Percentiles rank a stretch among this genome's conserved stretches.
Conservation (phyloP, 2,797 vertebrate species). For the Xerus rutilus region DNA sequence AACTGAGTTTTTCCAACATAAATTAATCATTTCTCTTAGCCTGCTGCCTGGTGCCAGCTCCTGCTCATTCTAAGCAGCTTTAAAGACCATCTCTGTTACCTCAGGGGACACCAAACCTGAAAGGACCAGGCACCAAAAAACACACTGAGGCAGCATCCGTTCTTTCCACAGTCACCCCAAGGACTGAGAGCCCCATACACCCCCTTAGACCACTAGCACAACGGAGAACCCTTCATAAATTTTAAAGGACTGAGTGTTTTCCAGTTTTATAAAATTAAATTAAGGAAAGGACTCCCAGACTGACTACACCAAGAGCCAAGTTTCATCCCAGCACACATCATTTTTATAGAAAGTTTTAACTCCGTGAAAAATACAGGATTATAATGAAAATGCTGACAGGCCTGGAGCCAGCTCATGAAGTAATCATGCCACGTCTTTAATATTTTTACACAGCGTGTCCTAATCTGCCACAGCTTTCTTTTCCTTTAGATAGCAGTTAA, state of each 20-base stretch:
- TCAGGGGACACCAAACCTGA: neutral
- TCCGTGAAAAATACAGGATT: conserved; percentile 63
- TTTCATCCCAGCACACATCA: conserved; percentile 82
- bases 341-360: conserved; percentile 79
- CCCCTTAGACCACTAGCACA: neutral
- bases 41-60: conserved; percentile 56
- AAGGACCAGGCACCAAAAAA: neutral
- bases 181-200: neutral
- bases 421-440: conserved; percentile 66
- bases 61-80: neutral
- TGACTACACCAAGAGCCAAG: conserved; percentile 75
- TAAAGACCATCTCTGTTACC: conserved; percentile 24
- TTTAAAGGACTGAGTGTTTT: conserved; percentile 64
- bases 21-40: conserved; percentile 72
- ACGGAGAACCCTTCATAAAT: conserved; percentile 34
- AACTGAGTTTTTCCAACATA: conserved; percentile 61
- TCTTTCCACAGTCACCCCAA: neutral
- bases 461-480: conserved; percentile 62
- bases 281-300: conserved; percentile 80
- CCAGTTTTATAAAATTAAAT: conserved; percentile 77
- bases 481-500: conserved; percentile 54
- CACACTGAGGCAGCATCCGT: neutral
- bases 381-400: conserved; percentile 69
- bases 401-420: conserved; percentile 73
- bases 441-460: conserved; percentile 52